These are phyloP conservation scores for Selene dorsalis DNA, from an alignment of 2,797 vertebrate genomes.

Conservation along the genomic window DNA sequence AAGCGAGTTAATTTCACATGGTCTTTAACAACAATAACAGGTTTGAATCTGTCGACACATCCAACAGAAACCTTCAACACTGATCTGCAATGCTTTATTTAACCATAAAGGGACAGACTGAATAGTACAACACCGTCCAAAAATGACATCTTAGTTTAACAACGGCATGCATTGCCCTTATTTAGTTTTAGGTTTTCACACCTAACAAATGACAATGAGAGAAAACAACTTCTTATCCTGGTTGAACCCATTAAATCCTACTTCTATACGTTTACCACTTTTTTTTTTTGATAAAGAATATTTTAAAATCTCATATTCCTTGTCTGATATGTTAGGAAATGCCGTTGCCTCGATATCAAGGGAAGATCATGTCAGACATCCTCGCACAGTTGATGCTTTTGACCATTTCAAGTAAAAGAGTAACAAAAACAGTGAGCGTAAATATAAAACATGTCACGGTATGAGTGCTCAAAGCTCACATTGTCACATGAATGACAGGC, in stretches of 20 bases:
- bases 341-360: constrained; percentile 25
- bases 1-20: constrained; percentile 45
- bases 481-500: constrained; percentile 48
- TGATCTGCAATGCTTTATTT: constrained; percentile 16
- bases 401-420: constrained; percentile 63
- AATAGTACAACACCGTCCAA: constrained; percentile 9
- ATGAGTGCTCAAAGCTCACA: constrained; percentile 53
- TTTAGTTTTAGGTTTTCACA: constrained; percentile 23
- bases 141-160: constrained; percentile 44
- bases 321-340: constrained; percentile 43
- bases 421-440: constrained; percentile 51
- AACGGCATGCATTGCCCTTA: constrained; percentile 53
- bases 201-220: constrained; percentile 27
- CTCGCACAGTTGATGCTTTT: constrained; percentile 53
- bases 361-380: constrained; percentile 41
- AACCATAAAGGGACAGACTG: constrained; percentile 28
- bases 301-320: constrained; percentile 25
- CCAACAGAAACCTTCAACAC: constrained; percentile 32
- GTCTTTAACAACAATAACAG: constrained; percentile 43
- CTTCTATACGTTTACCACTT: neutral
- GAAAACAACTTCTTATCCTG: constrained; percentile 30
- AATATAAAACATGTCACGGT: constrained; percentile 22
- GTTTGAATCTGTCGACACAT: constrained; percentile 20
- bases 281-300: constrained; percentile 3
- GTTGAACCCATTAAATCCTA: neutral